Evolutionary conservation across 2,888 invertebrate species (phyloP).

Genomic region (Carcina quercana): DNA sequence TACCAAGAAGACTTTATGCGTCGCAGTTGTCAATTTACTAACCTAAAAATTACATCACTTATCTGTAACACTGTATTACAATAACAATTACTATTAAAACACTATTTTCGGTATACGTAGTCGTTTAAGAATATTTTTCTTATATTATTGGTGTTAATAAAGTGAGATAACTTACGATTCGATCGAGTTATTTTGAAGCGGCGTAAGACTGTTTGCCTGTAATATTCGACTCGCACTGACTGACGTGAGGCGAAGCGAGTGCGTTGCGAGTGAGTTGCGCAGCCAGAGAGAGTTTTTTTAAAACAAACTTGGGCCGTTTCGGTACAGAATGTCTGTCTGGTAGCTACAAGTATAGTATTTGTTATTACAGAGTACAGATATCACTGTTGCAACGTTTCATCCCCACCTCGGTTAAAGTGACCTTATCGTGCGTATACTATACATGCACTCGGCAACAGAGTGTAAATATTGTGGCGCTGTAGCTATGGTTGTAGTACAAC

Average conservation of each 20-base stretch:
- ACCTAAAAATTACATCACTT: conserved; percentile 39
- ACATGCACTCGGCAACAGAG: conserved; percentile 56
- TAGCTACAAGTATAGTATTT: too few species aligned
- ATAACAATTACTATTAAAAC: too few species aligned
- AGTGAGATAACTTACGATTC: conserved; percentile 47
- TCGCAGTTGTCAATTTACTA: conserved; percentile 52
- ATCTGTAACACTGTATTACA: too few species aligned
- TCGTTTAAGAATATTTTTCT: neutral
- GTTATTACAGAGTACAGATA: too few species aligned
- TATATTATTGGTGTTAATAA: neutral
- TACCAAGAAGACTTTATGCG: conserved; percentile 42
- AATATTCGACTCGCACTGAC: conserved; percentile 52
- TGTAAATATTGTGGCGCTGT: too few species aligned
- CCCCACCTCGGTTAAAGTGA: conserved; percentile 55
- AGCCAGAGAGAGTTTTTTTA: conserved; percentile 42
- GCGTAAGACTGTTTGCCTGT: too few species aligned
- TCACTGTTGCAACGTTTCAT: too few species aligned
- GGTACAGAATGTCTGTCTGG: too few species aligned
- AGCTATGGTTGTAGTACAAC: too few species aligned
- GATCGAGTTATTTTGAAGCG: too few species aligned
- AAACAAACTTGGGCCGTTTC: conserved; percentile 36
- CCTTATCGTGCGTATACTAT: conserved; percentile 63
- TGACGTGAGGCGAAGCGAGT: conserved; percentile 18
- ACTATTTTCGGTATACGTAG: too few species aligned
- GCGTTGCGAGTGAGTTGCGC: conserved; percentile 44